Evolutionary conservation across 2,113 vertebrate species (phyloP).

Genomic region (Menura novaehollandiae): DNA sequence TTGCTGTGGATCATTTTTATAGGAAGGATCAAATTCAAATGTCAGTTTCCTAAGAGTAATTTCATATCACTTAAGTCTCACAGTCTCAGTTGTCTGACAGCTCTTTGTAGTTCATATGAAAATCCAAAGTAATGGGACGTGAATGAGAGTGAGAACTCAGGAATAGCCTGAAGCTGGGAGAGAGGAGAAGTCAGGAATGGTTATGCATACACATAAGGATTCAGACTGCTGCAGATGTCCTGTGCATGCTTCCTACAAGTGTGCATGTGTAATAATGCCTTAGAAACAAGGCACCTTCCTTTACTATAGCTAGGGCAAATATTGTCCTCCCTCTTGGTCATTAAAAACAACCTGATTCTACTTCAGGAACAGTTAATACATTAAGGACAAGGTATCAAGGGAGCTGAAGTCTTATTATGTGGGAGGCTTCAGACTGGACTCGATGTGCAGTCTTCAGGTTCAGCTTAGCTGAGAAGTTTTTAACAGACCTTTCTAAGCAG

Average conservation of each 20-base stretch:
- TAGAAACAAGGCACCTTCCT: background rate
- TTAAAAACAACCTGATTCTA: background rate
- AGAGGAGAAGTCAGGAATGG: background rate
- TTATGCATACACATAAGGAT: background rate
- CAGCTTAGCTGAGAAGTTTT: background rate
- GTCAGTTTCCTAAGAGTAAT: background rate
- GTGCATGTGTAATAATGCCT: background rate
- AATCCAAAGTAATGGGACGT: background rate
- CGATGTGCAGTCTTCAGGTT: background rate
- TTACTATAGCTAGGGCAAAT: background rate
- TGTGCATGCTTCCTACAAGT: background rate
- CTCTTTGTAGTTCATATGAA: background rate
- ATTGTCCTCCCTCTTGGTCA: background rate
- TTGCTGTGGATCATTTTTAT: constrained; percentile 36
- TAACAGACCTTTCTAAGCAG: background rate
- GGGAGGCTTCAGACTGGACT: background rate
- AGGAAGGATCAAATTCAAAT: constrained; percentile 1
- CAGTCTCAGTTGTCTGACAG: background rate
- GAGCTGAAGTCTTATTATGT: background rate
- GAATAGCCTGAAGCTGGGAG: background rate
- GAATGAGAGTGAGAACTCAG: background rate
- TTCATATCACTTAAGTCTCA: background rate
- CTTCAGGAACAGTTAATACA: background rate
- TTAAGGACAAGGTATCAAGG: background rate
- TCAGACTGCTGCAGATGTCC: background rate